These are phyloP conservation scores for Drosophila mulleri DNA, from an alignment of 2,888 invertebrate species.

Conservation along the genomic window DNA sequence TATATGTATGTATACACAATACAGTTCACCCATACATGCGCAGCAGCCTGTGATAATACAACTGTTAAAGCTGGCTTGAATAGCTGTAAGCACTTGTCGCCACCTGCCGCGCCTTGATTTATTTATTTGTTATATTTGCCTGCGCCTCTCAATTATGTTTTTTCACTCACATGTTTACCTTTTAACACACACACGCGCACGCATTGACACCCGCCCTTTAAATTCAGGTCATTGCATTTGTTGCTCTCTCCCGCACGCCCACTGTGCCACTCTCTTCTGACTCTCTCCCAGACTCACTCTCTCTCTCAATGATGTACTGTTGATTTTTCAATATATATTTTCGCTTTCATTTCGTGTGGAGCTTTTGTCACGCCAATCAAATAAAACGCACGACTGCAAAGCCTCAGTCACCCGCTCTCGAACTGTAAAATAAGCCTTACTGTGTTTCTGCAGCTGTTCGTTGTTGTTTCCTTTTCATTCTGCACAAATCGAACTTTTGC, in stretches of 20 bases:
- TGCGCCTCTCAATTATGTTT: conserved; percentile 13
- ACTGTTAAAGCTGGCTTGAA: conserved; percentile 28
- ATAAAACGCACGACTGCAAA: conserved; percentile 29
- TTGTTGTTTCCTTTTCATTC: not conserved
- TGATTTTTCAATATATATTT: conserved; percentile 58
- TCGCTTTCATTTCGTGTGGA: conserved; percentile 57
- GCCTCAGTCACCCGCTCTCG: conserved; percentile 4
- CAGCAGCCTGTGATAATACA: conserved; percentile 53
- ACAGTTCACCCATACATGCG: conserved; percentile 56
- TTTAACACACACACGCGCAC: conserved; percentile 28
- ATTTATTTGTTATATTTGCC: conserved; percentile 37
- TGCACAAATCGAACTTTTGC: conserved; percentile 15
- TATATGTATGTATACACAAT: conserved; percentile 42
- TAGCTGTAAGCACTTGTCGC: conserved; percentile 71
- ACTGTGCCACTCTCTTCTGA: not conserved
- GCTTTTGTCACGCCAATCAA: conserved; percentile 49
- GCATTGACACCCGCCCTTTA: conserved; percentile 32
- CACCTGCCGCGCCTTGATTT: conserved; percentile 55
- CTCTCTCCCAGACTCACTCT: conserved; percentile 16
- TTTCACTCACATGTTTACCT: conserved; percentile 44
- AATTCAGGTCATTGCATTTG: conserved; percentile 82
- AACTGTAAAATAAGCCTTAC: not conserved
- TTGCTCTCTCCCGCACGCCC: conserved; percentile 39
- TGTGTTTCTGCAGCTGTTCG: conserved; percentile 2
- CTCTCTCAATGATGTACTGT: conserved; percentile 27